These are phyloP conservation scores for Bombus vancouverensis DNA, from an alignment of 1,140 invertebrate genomes.

Conservation along the genomic window DNA sequence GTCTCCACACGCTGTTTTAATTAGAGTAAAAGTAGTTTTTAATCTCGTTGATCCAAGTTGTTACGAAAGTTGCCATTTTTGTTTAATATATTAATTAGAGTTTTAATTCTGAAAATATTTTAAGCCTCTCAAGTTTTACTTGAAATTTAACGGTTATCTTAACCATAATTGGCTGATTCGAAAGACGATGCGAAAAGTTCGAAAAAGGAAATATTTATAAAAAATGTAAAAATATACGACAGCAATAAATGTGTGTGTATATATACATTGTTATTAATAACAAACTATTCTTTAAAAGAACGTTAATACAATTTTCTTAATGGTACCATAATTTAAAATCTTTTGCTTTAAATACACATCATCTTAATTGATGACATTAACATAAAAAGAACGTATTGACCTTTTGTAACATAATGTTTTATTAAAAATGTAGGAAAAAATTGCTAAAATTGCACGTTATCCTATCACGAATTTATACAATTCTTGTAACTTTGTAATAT, in stretches of 20 bases:
- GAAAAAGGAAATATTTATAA: not conserved
- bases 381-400: too few relatives aligned
- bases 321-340: not conserved
- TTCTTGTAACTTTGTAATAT: not conserved
- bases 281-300: not conserved
- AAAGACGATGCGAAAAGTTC: not conserved
- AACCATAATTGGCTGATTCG: not conserved
- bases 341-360: not conserved
- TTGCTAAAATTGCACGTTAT: not conserved
- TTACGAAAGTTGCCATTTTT: not conserved
- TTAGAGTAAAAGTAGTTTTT: not conserved
- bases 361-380: not conserved
- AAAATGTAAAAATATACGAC: not conserved
- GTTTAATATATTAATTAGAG: not conserved
- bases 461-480: too few relatives aligned
- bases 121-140: not conserved
- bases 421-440: not conserved
- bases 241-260: too few relatives aligned
- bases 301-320: not conserved
- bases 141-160: not conserved
- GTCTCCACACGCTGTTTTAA: not conserved
- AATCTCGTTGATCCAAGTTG: not conserved
- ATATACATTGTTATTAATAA: not conserved
- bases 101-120: not conserved
- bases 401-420: accelerated